A percentile compares a stretch with the other conserved stretches of the same genome.
Evolutionary conservation across 2,113 vertebrate genomes (phyloP).

Genomic region (Camelus bactrianus): DNA sequence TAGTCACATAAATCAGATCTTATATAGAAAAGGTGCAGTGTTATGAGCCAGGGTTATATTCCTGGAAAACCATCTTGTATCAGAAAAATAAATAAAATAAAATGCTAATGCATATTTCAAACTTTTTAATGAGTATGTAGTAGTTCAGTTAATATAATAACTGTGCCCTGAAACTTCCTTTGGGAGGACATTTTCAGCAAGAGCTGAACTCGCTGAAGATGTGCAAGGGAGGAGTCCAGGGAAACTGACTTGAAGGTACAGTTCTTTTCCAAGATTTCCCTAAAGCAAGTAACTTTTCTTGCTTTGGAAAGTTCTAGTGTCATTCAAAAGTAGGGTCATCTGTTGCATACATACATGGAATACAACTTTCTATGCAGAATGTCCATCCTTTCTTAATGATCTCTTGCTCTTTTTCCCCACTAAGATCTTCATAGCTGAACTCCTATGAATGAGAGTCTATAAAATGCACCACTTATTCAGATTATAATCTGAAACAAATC

Average conservation of each 20-base stretch:
- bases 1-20: neutral
- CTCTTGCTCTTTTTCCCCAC: neutral
- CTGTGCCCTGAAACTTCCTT: neutral
- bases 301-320: neutral
- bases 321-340: neutral
- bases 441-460: neutral
- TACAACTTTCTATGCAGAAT: neutral
- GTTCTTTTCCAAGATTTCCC: neutral
- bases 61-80: neutral
- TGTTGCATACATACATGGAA: neutral
- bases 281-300: neutral
- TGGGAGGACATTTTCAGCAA: neutral
- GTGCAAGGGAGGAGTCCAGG: neutral
- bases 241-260: neutral
- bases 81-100: slow-evolving; percentile 17
- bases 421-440: neutral
- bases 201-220: neutral
- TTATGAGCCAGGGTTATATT: neutral
- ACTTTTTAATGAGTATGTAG: neutral
- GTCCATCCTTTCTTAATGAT: neutral
- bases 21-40: neutral
- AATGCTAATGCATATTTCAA: neutral
- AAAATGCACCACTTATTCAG: neutral
- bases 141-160: neutral
- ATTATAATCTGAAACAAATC: neutral